Conservation (phyloP, 2,797 vertebrate genomes). For the Argya squamiceps region DNA sequence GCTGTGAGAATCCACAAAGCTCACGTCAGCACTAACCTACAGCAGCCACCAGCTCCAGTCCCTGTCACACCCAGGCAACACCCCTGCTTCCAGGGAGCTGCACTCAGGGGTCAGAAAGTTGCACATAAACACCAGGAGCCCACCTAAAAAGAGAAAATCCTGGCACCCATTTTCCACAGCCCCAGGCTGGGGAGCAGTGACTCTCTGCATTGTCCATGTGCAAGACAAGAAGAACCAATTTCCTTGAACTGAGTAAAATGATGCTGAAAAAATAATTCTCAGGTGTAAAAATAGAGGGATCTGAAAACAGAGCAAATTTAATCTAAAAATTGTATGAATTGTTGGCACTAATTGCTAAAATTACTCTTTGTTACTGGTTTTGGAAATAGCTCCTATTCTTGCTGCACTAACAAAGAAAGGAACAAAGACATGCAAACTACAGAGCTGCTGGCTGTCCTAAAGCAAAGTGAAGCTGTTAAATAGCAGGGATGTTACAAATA, state of each 20-base stretch:
- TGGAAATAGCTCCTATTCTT: neutral
- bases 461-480: neutral
- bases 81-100: neutral
- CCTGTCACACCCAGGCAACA: neutral
- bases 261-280: neutral
- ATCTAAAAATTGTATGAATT: neutral
- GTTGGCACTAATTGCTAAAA: neutral
- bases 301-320: neutral
- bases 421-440: neutral
- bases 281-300: neutral
- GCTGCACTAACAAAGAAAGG: neutral
- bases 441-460: neutral
- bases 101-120: neutral
- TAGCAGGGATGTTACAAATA: neutral
- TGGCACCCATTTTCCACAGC: neutral
- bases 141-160: neutral
- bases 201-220: fast-evolving
- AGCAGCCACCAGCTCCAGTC: neutral
- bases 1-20: conserved; percentile 47
- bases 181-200: neutral
- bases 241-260: neutral
- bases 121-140: neutral
- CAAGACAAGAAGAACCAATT: fast-evolving
- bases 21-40: neutral
- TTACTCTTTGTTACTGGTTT: neutral